Conservation (phyloP, 1,140 invertebrate species). For the Hormaphis cornu region DNA sequence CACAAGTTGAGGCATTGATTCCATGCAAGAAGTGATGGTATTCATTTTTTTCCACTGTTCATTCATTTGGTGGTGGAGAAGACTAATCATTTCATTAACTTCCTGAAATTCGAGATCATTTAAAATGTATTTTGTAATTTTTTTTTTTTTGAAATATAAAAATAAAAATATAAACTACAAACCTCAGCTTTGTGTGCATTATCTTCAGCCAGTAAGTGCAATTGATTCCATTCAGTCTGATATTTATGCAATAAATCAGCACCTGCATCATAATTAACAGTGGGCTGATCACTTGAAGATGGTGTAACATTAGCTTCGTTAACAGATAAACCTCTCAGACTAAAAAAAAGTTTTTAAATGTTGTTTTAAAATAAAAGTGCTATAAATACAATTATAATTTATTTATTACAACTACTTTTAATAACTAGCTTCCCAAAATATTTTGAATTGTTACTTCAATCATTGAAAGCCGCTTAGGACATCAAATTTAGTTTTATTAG, state of each 20-base stretch:
- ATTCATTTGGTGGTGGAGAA: conserved; percentile 48
- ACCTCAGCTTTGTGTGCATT: conserved; percentile 51
- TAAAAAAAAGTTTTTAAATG: too few relatives aligned
- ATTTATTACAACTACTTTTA: too few relatives aligned
- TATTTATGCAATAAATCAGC: conserved; percentile 52
- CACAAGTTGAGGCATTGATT: conserved; percentile 50
- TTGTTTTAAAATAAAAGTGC: background rate
- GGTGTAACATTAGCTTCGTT: background rate
- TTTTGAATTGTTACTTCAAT: too few relatives aligned
- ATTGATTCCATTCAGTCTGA: conserved; percentile 54
- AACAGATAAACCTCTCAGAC: conserved; percentile 29
- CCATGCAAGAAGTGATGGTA: conserved; percentile 47
- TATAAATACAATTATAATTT: background rate
- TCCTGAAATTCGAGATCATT: background rate
- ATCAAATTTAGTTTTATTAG: too few relatives aligned
- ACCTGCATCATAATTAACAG: conserved; percentile 48
- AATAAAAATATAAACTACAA: conserved; percentile 32
- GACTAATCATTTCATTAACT: conserved; percentile 49
- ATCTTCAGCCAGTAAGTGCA: conserved; percentile 53
- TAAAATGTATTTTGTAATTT: background rate
- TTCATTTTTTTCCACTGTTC: conserved; percentile 48
- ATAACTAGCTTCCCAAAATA: too few relatives aligned
- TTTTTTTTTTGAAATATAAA: background rate
- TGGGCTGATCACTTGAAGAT: background rate
- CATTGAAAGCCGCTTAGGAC: too few relatives aligned